Evolutionary conservation across 2,888 invertebrate genomes (phyloP), one percentile per base, ranked within the genome.

Genomic region (Caenorhabditis drosophilae): DNA sequence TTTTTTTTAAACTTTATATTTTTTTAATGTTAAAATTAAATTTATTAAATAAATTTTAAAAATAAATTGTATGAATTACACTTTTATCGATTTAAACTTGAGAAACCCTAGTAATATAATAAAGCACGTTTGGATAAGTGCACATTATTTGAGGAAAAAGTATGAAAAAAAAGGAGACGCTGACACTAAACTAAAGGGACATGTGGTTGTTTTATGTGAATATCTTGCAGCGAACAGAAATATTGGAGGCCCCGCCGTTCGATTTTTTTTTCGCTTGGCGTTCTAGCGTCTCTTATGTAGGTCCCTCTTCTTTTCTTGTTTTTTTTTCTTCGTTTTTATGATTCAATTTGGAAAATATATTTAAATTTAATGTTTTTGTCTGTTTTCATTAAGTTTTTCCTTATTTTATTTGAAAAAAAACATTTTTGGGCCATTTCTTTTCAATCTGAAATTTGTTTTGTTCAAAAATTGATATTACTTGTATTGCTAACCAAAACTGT

Each of bases 141-240:
- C n/a, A n/a, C n/a, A n/a, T n/a, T n/a, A n/a, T n/a, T n/a, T n/a
- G 52, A 56, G 34, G 38, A 42, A 62, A 9, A 25, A 22, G 38
- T 34, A 42, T 15, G 23, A 42, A 42, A 22, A 40, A 20, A 23
- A 15, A 22, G 42, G 56, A 62, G 56, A 49, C 42, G 48, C 56
- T 52, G 62, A 52, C 38, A 22, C 3, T 6, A 15, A 18, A 34
- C 38, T 62, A 42, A 42, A 42, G 42, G 42, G 20, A 23, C 42
- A 42, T 23, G 23, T 23, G 4, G 18, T 23, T 42, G 23, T 42
- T 23, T 27, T 42, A 12, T 16, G 15, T 26, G 4, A 48, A 55
- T 58, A 50, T 64, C 64, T 52, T 47, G 51, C 41, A 26, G 16
- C 63, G 63, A 63, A 49, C 31, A 6, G 18, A 23, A 18, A 20